These are phyloP conservation scores for Oceanodroma leucorhoa DNA, from an alignment of 2,797 vertebrate genomes.

Conservation along the genomic window DNA sequence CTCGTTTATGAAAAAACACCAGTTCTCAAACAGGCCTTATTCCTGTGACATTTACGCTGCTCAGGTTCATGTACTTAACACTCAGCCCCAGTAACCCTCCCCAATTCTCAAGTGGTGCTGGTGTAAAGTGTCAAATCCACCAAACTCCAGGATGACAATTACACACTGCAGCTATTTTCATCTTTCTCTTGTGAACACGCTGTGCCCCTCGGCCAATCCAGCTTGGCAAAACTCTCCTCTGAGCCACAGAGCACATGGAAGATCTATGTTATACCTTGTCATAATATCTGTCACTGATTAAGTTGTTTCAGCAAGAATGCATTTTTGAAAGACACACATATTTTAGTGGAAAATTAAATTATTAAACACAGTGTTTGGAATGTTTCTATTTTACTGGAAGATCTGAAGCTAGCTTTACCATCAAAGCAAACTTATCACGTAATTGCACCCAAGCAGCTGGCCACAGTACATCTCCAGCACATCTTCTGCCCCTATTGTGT, in stretches of 20 bases:
- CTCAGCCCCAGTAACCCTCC: neutral
- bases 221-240: neutral
- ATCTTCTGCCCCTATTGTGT: neutral
- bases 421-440: neutral
- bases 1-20: neutral
- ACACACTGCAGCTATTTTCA: conserved; percentile 27
- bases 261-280: neutral
- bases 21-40: neutral
- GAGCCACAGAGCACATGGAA: neutral
- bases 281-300: neutral
- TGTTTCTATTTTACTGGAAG: neutral
- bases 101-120: neutral
- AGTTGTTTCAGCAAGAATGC: neutral
- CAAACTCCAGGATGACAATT: neutral
- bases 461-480: neutral
- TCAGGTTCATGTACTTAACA: conserved; percentile 18
- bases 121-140: conserved; percentile 14
- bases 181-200: neutral
- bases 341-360: neutral
- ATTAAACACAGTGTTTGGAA: neutral
- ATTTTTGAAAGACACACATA: neutral
- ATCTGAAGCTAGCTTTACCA: conserved; percentile 23
- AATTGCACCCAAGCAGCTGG: neutral
- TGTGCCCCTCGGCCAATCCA: rapidly evolving
- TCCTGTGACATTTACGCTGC: neutral